Conservation (phyloP, 2,113 vertebrate species). For the Pteruthius melanotis region DNA sequence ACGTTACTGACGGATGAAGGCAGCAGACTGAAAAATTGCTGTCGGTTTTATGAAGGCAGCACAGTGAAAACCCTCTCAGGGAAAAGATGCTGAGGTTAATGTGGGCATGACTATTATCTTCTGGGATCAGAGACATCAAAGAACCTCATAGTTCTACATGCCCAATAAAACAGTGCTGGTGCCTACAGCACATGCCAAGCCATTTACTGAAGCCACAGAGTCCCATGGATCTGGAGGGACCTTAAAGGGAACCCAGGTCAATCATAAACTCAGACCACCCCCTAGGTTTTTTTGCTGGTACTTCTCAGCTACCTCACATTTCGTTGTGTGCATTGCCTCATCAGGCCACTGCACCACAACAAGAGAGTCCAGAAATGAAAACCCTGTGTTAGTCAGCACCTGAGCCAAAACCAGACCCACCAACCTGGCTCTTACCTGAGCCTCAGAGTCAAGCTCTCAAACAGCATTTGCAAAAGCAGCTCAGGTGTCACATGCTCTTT, state of each 20-base stretch:
- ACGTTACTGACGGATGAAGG: background rate
- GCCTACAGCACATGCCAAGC: background rate
- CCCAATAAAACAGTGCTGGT: background rate
- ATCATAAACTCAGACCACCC: background rate
- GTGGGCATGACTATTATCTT: background rate
- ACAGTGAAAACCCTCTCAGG: slow-evolving; percentile 11
- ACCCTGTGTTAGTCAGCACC: background rate
- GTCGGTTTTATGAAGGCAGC: background rate
- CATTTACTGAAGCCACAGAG: background rate
- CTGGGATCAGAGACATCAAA: background rate
- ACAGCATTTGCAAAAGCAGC: background rate
- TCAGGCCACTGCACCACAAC: background rate
- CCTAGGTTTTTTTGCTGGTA: background rate
- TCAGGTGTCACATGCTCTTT: background rate
- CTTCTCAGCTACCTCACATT: background rate
- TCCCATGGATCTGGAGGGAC: background rate
- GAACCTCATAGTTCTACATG: background rate
- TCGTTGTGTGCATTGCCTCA: background rate
- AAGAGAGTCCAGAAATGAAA: background rate
- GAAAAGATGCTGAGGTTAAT: slow-evolving; percentile 27
- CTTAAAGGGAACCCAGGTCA: background rate
- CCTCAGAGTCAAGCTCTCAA: background rate
- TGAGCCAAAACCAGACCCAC: background rate
- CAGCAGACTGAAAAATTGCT: slow-evolving; percentile 49
- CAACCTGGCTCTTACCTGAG: background rate